Conservation (phyloP, 1,140 invertebrate species). For the Drosophila malerkotliana region DNA sequence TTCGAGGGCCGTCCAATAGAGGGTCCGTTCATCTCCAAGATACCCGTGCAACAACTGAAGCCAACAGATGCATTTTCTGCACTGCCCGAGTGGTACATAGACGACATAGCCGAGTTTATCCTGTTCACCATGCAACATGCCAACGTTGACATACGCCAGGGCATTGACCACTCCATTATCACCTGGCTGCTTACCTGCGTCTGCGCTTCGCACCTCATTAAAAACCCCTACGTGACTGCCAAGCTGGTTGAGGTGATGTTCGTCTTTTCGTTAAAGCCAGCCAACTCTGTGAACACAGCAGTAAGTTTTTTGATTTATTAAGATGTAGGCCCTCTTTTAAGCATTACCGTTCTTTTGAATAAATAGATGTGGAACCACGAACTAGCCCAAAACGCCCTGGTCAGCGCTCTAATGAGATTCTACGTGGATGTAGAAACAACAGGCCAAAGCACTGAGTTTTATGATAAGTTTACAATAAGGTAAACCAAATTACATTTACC, state of each 20-base stretch:
- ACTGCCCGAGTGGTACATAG: slow-evolving; percentile 97
- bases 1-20: slow-evolving; percentile 85
- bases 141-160: slow-evolving; percentile 91
- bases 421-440: slow-evolving; percentile 99
- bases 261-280: slow-evolving; percentile 93
- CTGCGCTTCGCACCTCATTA: slow-evolving; percentile 95
- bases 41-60: slow-evolving; percentile 86
- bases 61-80: slow-evolving; percentile 92
- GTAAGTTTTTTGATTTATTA: slow-evolving; percentile 68
- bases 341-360: neutral
- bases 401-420: slow-evolving; percentile 97
- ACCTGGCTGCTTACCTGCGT: slow-evolving; percentile 95
- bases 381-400: slow-evolving; percentile 91
- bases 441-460: slow-evolving; percentile 98
- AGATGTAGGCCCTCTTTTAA: neutral
- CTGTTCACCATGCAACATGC: slow-evolving; percentile 94
- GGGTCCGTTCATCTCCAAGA: slow-evolving; percentile 78
- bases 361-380: slow-evolving; percentile 92
- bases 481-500: slow-evolving; percentile 25
- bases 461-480: slow-evolving; percentile 99
- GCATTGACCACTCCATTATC: slow-evolving; percentile 92
- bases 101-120: slow-evolving; percentile 97
- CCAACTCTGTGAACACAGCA: slow-evolving; percentile 84
- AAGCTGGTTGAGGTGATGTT: slow-evolving; percentile 98
- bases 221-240: slow-evolving; percentile 97